Percentiles rank a stretch among this genome's conserved stretches.
These are phyloP conservation scores for Drosophila carrolli DNA, from an alignment of 1,140 invertebrate species.

Conservation along the genomic window DNA sequence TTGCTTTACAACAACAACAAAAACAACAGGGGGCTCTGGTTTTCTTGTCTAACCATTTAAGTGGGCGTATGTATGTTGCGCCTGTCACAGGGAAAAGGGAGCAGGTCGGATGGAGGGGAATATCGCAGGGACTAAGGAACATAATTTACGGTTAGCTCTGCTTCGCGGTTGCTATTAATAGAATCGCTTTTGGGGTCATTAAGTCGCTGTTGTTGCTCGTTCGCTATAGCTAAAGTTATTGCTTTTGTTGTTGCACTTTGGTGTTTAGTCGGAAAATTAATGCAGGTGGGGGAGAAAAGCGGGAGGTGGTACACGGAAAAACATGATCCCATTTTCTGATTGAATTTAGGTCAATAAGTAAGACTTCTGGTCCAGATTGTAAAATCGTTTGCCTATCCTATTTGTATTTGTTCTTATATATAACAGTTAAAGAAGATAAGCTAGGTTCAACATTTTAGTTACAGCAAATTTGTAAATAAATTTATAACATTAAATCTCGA, in stretches of 20 bases:
- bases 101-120: constrained; percentile 2
- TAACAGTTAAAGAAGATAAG: no score
- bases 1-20: constrained; percentile 43
- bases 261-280: neutral
- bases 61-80: constrained; percentile 42
- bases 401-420: neutral
- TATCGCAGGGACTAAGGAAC: constrained; percentile 41
- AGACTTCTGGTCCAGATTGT: no score
- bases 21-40: neutral
- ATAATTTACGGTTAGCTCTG: constrained; percentile 58
- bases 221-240: constrained; percentile 3
- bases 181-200: constrained; percentile 63
- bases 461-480: no score
- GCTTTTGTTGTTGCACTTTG: constrained; percentile 9
- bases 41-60: constrained; percentile 41
- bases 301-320: constrained; percentile 3
- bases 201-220: constrained; percentile 35
- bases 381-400: no score
- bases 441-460: no score
- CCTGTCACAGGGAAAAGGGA: constrained; percentile 34
- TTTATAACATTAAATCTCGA: no score
- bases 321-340: neutral
- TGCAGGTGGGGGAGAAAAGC: neutral
- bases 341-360: neutral
- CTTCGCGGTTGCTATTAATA: constrained; percentile 60